Percentiles rank a stretch among this genome's conserved stretches.
Evolutionary conservation across 92 coral and sea anemone species (phyloP).

Genomic region (Zoanthus solanderi): DNA sequence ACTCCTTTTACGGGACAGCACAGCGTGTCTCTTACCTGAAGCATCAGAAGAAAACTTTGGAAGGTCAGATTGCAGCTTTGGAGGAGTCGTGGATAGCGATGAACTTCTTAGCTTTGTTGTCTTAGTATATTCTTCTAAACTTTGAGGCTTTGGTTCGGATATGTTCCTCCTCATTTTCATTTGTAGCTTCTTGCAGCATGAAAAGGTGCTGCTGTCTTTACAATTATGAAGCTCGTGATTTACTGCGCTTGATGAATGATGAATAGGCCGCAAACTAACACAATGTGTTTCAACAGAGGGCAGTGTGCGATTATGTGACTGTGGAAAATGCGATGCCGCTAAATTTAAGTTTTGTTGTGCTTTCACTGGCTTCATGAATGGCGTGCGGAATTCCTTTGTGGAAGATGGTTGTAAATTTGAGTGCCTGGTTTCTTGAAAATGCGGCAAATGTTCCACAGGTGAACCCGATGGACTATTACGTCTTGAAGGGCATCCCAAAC

Average conservation of each 20-base stretch:
- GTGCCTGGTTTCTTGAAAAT: neutral
- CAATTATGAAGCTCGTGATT: neutral
- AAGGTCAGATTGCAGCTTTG: neutral
- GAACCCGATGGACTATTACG: slow-evolving; percentile 26
- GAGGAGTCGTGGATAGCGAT: neutral
- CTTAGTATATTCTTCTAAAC: neutral
- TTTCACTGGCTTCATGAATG: slow-evolving; percentile 21
- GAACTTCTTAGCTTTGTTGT: neutral
- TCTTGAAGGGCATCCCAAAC: neutral
- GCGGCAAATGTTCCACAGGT: slow-evolving; percentile 19
- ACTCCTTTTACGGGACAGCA: slow-evolving; percentile 26
- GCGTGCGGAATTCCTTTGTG: slow-evolving; percentile 1
- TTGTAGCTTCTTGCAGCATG: neutral
- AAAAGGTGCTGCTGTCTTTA: neutral
- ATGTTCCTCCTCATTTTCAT: neutral
- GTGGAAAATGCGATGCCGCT: slow-evolving; percentile 21
- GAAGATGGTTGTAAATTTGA: slow-evolving; percentile 4
- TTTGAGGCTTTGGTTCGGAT: neutral
- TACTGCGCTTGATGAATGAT: neutral
- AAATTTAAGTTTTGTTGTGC: slow-evolving; percentile 8
- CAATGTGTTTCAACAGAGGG: slow-evolving; percentile 1
- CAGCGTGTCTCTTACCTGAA: neutral
- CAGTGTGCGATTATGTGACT: neutral
- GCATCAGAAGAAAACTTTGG: neutral
- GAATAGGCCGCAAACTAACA: neutral